A percentile compares a stretch with the other conserved stretches of the same genome.
These are phyloP conservation scores for Sparidentex hasta DNA, from an alignment of 2,797 vertebrate species.

Conservation along the genomic window DNA sequence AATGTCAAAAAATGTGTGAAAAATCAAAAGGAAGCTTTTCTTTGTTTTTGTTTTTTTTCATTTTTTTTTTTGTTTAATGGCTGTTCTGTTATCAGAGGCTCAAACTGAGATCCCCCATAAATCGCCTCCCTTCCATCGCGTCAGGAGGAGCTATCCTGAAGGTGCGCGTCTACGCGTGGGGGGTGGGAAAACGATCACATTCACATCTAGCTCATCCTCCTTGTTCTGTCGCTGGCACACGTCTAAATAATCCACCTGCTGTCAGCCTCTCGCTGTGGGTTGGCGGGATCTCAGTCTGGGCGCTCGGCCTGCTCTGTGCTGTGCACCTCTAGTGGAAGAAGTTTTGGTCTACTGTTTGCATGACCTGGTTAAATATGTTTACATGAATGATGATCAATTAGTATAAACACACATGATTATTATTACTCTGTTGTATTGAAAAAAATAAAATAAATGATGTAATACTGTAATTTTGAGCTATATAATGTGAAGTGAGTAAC, in stretches of 20 bases:
- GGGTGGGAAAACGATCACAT: constrained; percentile 18
- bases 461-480: constrained; percentile 83
- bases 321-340: constrained; percentile 86
- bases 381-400: constrained; percentile 87
- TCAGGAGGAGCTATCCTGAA: constrained; percentile 21
- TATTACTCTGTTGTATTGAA: constrained; percentile 84
- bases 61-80: constrained; percentile 85
- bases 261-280: constrained; percentile 38
- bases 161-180: constrained; percentile 8
- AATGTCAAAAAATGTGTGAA: constrained; percentile 63
- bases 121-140: constrained; percentile 24
- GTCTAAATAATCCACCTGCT: constrained; percentile 33
- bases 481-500: constrained; percentile 86
- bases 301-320: constrained; percentile 80
- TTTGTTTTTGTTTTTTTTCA: constrained; percentile 51
- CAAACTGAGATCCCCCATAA: constrained; percentile 81
- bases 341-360: constrained; percentile 89
- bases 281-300: constrained; percentile 82
- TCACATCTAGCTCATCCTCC: constrained; percentile 32
- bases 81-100: constrained; percentile 87
- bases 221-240: constrained; percentile 35
- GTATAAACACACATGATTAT: constrained; percentile 82
- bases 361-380: constrained; percentile 90
- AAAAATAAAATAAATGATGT: constrained; percentile 64
- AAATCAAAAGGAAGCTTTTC: constrained; percentile 72